phyloP scores from a whole-genome alignment of 2,113 vertebrate genomes.

The Toxotes jaculatrix region DNA sequence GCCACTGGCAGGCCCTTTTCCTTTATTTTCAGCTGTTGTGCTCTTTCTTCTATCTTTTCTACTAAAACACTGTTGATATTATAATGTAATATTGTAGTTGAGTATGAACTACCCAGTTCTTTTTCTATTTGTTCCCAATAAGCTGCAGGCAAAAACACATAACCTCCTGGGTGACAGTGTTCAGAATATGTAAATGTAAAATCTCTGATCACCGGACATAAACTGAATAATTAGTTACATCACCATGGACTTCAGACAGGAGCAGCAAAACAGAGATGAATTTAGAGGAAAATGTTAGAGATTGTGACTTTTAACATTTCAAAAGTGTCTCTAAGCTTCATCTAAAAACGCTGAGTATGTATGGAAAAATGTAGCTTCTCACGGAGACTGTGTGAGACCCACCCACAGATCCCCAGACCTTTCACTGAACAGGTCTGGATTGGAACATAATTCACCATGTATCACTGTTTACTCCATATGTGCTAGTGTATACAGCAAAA shows the following conservation, averaged over 20 bases:
- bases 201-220: constrained; percentile 23
- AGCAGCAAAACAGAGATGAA: constrained; percentile 21
- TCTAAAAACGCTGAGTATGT: constrained; percentile 54
- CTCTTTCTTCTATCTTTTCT: neutral
- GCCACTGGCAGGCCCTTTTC: neutral
- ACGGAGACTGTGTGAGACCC: neutral
- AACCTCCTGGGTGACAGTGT: constrained; percentile 4
- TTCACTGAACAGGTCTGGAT: constrained; percentile 11
- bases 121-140: neutral
- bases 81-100: neutral
- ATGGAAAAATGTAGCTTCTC: constrained; percentile 50
- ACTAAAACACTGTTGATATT: neutral
- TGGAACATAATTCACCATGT: constrained; percentile 4
- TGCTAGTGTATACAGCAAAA: constrained; percentile 12
- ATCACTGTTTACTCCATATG: constrained; percentile 51
- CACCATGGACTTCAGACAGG: neutral
- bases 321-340: constrained; percentile 35
- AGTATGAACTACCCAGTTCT: neutral
- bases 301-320: constrained; percentile 44
- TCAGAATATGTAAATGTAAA: constrained; percentile 25
- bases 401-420: neutral
- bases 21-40: neutral
- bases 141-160: constrained; percentile 1
- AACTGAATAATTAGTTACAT: constrained; percentile 46
- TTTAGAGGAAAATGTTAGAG: constrained; percentile 41